A percentile compares a stretch with the other conserved stretches of the same genome.
Evolutionary conservation across 2,797 vertebrate genomes (phyloP).

Genomic region (Pterois miles): DNA sequence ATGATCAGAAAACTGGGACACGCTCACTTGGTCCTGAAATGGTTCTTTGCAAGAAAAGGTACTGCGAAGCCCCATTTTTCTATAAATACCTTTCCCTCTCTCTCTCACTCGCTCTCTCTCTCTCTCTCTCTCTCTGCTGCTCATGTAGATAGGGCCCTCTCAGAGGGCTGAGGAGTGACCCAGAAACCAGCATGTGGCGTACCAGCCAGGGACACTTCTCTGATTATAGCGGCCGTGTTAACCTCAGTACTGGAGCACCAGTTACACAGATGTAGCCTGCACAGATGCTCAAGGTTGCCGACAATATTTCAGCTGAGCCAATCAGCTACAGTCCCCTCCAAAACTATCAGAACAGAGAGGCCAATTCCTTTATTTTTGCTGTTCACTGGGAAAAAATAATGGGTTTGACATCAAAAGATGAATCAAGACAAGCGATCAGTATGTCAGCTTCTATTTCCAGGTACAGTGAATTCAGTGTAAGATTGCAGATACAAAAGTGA

Average conservation of each 20-base stretch:
- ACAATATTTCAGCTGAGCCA: neutral
- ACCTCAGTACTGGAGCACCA: conserved; percentile 60
- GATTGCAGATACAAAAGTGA: neutral
- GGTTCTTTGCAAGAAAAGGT: conserved; percentile 86
- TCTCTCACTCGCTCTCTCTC: conserved; percentile 39
- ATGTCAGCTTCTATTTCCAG: too few species aligned
- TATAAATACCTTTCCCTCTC: conserved; percentile 85
- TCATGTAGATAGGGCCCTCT: conserved; percentile 82
- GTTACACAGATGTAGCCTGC: conserved; percentile 54
- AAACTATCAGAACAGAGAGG: too few species aligned
- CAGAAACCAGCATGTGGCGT: conserved; percentile 79
- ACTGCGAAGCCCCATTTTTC: conserved; percentile 88
- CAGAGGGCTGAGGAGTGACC: conserved; percentile 85
- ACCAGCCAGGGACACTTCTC: conserved; percentile 80
- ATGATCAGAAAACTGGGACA: conserved; percentile 85
- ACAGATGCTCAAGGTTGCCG: conserved; percentile 68
- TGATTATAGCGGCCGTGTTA: conserved; percentile 75
- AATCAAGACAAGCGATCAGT: too few species aligned
- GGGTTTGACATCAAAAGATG: too few species aligned
- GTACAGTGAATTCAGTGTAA: neutral
- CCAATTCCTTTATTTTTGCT: too few species aligned
- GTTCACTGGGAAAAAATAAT: too few species aligned
- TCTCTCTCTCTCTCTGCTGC: conserved; percentile 69
- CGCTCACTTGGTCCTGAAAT: conserved; percentile 81
- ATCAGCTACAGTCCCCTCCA: too few species aligned